Evolutionary conservation across 1,140 invertebrate genomes (phyloP), one percentile per base, ranked within the genome.

Genomic region (Drosophila quadrilineata): DNA sequence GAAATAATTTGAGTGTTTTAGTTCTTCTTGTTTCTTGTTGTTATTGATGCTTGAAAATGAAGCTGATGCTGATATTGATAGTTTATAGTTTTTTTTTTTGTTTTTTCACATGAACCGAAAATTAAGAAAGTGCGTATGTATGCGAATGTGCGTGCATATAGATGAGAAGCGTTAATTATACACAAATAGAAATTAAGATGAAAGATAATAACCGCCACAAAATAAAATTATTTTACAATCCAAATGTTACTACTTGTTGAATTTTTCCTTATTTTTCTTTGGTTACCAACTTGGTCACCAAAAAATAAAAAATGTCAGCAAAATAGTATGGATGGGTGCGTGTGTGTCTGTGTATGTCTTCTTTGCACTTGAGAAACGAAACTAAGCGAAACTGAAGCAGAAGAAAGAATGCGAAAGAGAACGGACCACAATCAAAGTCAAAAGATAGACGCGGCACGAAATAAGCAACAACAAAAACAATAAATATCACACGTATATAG

Each of bases 1-100:
- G 76, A 82, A 75, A 80, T 80, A 63, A 82, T 60, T 53, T 40
- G 75, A 80, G 64, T 64, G 64, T 49, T 77, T 52, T 41, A 73
- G 69, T 73, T 76, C 52, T 54, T 33, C 40, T 41, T 72, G 63
- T 59, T n/a, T n/a, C n/a, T n/a, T 63, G 53, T 43, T 29, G 54
- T 43, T 41, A n/a, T 4, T 53, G 28, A 53, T 72, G 41, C 21
- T 49, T 71, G 28, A 17, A 24, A 8, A 53, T 62, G 56, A 14
- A 21, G 16, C 16, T 24, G 53, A 19, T 53, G 29, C 17, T 72
- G 36, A 2, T 21, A n/a, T 12, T 60, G 49, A 3, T 43, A 36
- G 14, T 46, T 6, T 59, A 24, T 14, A 40, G 45, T 16, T 46
- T 41, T 41, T 57, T 33, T 49, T 58, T 9, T 24, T 50, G 38